Evolutionary conservation across 2,888 invertebrate species (phyloP).

Genomic region (Tetragonula carbonaria): DNA sequence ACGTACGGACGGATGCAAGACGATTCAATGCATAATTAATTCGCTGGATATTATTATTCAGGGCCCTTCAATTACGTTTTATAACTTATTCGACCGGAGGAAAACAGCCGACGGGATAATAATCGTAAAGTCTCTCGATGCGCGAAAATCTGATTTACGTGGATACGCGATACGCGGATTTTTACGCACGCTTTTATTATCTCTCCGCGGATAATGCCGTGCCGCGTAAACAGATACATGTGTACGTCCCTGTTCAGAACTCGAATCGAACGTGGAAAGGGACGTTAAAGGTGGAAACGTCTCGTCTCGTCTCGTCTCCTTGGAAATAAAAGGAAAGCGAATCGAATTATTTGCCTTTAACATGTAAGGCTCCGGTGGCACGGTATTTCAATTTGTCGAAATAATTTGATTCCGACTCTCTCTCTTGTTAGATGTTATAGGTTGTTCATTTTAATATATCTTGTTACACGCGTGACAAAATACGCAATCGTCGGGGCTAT

Average conservation of each 20-base stretch:
- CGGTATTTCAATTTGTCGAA: background rate
- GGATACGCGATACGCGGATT: background rate
- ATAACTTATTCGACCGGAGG: slow-evolving; percentile 23
- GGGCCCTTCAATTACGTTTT: slow-evolving; percentile 45
- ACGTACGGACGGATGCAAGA: slow-evolving; percentile 25
- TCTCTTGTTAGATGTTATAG: background rate
- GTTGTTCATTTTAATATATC: no score
- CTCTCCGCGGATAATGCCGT: background rate
- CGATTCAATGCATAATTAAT: slow-evolving; percentile 57
- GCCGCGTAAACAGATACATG: background rate
- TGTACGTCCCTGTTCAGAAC: background rate
- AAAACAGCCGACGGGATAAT: slow-evolving; percentile 11
- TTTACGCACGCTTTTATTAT: background rate
- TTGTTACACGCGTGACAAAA: no score
- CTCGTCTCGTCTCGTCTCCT: background rate
- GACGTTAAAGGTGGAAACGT: background rate
- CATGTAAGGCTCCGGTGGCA: no score
- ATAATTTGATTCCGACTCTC: background rate
- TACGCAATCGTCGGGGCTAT: no score
- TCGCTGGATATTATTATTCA: slow-evolving; percentile 36
- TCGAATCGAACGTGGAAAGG: background rate
- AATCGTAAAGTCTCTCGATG: background rate
- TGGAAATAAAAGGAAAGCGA: background rate
- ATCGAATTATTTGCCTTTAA: background rate
- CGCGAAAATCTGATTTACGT: slow-evolving; percentile 17